Percentiles rank a stretch among this genome's conserved stretches.
These are phyloP conservation scores for Whitmania pigra DNA, from an alignment of 1,140 invertebrate genomes.

Conservation along the genomic window DNA sequence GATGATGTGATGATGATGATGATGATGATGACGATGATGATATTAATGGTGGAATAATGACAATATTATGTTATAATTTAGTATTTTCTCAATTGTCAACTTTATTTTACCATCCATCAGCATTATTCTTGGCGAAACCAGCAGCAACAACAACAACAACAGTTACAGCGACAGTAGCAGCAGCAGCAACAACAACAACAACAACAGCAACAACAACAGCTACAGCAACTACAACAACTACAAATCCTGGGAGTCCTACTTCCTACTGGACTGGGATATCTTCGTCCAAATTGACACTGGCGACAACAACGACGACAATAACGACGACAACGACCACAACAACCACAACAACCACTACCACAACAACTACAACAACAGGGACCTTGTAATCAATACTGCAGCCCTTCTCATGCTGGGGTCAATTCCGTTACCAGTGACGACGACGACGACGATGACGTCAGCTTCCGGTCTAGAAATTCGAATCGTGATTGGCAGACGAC, in stretches of 20 bases:
- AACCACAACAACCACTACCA: not conserved
- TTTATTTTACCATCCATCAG: not conserved
- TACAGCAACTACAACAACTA: not conserved
- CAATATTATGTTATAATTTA: no score
- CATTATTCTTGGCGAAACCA: not conserved
- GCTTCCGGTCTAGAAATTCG: no score
- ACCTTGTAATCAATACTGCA: not conserved
- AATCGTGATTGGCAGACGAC: no score
- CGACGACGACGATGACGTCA: no score
- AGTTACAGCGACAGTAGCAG: not conserved
- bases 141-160: not conserved
- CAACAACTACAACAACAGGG: not conserved
- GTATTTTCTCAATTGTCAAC: no score
- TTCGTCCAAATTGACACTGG: not conserved
- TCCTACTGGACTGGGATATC: no score
- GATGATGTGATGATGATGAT: no score
- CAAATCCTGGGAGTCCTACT: not conserved
- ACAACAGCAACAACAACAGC: not conserved
- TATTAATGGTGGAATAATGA: no score
- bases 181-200: constrained; percentile 6
- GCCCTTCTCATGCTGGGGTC: no score
- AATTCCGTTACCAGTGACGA: no score
- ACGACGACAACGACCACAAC: no score
- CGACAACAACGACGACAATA: not conserved
- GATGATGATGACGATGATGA: no score